Base-by-base conservation (phyloP, 2,797 vertebrate species). In the Platyrinchus mystaceus region DNA sequence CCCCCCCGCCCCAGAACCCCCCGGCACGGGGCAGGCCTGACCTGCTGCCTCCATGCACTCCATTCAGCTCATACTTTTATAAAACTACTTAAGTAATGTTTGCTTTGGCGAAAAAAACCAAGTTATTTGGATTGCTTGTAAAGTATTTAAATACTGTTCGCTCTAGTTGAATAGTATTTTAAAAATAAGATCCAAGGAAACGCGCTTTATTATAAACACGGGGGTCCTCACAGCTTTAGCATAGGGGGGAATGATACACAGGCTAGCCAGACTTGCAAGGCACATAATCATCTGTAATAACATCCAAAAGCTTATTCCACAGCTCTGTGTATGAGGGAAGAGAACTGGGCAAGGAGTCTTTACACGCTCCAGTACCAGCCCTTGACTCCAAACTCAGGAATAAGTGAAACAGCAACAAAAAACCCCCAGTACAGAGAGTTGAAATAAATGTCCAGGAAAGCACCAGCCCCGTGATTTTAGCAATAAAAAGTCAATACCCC, bases 391-490 rank as follows among this genome's bases (percentile, higher is more conserved):
- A 83, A 59, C 18, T 66, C 59, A 43, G 32, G n/a, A 68, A 23
- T 6, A 28, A 1, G 4, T 16, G 15, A 41, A 55, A 43, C 24
- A 78, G 63, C 36, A 23, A 28, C 0, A 14, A 43, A 36, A 77
- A 15, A 26, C 4, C 4, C 4, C 23, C 23, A 46, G 56, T 2
- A 12, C 84, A 56, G 0, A 30, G 50, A 43, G 36, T 1, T 16
- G 36, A 46, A 79, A 50, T 14, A 89, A 70, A 34, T 4, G 2
- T 39, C 24, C 27, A 50, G 27, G 12, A 39, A 77, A 90, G 67
- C 22, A 62, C 9, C 43, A 86, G 26, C 43, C 90, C 69, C 23
- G 34, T 0, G 2, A 55, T 62, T 69, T 80, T 10, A 55, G 36
- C 21, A 53, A 70, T 19, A 43, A 30, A 59, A 90, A 36, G 14